These are phyloP conservation scores for Notoglanidium macrostoma DNA, from an alignment of 2,797 vertebrate species.

Conservation along the genomic window DNA sequence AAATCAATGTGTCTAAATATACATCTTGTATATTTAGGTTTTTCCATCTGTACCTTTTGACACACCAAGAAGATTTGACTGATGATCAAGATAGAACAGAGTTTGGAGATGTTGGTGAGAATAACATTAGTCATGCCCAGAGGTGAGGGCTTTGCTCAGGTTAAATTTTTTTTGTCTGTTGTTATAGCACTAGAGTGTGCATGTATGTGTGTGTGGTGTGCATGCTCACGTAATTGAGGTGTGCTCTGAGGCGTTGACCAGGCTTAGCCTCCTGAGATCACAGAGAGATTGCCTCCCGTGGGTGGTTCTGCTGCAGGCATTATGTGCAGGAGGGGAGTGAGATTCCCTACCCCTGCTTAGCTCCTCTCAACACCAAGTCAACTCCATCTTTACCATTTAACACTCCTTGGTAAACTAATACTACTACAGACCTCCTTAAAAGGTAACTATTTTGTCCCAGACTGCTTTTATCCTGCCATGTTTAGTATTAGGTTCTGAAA, in stretches of 20 bases:
- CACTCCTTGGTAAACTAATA: background rate
- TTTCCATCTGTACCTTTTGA: background rate
- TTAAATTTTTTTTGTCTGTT: constrained; percentile 31
- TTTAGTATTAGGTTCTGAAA: constrained; percentile 10
- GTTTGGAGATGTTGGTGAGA: constrained; percentile 26
- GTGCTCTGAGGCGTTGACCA: constrained; percentile 64
- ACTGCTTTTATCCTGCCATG: constrained; percentile 16
- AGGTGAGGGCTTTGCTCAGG: constrained; percentile 33
- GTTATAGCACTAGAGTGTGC: constrained; percentile 40
- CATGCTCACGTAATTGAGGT: constrained; percentile 54
- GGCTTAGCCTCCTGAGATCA: constrained; percentile 69
- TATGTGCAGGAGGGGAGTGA: constrained; percentile 45
- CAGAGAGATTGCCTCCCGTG: constrained; percentile 65
- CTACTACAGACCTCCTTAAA: background rate
- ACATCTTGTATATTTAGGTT: background rate
- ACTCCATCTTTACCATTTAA: background rate
- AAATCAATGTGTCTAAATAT: background rate
- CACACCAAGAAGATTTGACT: constrained; percentile 13
- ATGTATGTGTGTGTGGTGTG: constrained; percentile 27
- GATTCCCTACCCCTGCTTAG: constrained; percentile 13
- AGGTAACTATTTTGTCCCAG: background rate
- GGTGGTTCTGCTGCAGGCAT: constrained; percentile 66
- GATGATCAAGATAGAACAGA: constrained; percentile 9
- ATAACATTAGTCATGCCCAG: constrained; percentile 38
- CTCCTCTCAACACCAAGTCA: constrained; percentile 36